Evolutionary conservation across 2,888 invertebrate species (phyloP).

Genomic region (Dryococelus australis): DNA sequence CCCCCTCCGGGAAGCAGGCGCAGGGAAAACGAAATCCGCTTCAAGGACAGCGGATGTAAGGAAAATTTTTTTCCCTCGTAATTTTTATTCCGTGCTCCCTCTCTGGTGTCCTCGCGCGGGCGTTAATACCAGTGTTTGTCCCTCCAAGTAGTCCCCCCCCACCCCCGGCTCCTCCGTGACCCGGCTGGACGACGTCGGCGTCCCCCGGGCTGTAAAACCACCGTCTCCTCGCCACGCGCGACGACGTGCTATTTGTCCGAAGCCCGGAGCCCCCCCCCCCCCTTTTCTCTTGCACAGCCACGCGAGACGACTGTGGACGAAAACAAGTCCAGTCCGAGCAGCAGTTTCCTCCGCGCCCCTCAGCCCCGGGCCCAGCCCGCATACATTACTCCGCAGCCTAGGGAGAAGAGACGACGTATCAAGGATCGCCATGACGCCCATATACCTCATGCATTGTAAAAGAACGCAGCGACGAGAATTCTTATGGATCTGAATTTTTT

Average conservation of each 20-base stretch:
- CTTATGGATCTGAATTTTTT: not conserved
- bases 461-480: not conserved
- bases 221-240: not conserved
- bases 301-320: not conserved
- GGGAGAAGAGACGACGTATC: not conserved
- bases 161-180: too few species aligned
- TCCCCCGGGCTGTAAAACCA: not conserved
- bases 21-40: not conserved
- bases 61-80: not conserved
- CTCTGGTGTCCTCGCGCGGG: not conserved
- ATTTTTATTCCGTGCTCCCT: not conserved
- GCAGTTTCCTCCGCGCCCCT: not conserved
- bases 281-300: not conserved
- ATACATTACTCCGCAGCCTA: not conserved
- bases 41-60: not conserved
- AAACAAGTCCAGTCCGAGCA: not conserved
- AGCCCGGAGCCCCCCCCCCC: not conserved
- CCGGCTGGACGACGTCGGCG: not conserved
- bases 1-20: not conserved
- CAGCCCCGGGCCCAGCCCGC: not conserved
- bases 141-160: not conserved
- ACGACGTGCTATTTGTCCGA: not conserved
- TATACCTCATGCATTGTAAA: not conserved
- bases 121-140: conserved; percentile 10
- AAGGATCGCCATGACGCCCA: not conserved